Percentiles rank a stretch among this genome's conserved stretches.
Evolutionary conservation across 2,113 vertebrate species (phyloP).

Genomic region (Cynopterus brachyotis): DNA sequence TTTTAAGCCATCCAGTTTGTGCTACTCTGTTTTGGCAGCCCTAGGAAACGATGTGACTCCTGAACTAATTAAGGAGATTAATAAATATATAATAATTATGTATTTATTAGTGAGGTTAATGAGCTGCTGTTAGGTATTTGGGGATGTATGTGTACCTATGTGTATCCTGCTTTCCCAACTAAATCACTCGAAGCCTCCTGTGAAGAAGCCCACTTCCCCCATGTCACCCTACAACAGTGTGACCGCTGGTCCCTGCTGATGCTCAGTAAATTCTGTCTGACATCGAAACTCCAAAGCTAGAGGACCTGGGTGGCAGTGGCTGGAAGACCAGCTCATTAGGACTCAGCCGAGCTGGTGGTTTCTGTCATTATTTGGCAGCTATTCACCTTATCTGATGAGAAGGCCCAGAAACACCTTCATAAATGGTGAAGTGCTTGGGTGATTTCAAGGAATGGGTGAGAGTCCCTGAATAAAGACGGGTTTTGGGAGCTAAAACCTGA

Average conservation of each 20-base stretch:
- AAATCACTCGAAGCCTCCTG: not conserved
- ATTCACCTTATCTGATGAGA: not conserved
- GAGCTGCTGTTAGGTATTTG: not conserved
- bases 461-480: not conserved
- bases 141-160: not conserved
- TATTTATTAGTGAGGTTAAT: not conserved
- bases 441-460: not conserved
- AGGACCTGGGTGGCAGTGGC: rapidly evolving
- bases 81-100: not conserved
- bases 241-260: not conserved
- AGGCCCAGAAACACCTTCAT: not conserved
- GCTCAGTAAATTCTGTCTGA: not conserved
- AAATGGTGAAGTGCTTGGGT: not conserved
- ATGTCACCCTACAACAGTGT: rapidly evolving
- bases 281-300: not conserved
- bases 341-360: not conserved
- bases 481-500: not conserved
- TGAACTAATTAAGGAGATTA: not conserved
- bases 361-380: not conserved
- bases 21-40: not conserved
- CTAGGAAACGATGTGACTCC: not conserved
- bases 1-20: not conserved
- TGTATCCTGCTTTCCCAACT: not conserved
- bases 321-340: not conserved
- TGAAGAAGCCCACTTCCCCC: not conserved